Evolutionary conservation across 2,888 invertebrate species (phyloP).

Genomic region (Athetis lepigone): DNA sequence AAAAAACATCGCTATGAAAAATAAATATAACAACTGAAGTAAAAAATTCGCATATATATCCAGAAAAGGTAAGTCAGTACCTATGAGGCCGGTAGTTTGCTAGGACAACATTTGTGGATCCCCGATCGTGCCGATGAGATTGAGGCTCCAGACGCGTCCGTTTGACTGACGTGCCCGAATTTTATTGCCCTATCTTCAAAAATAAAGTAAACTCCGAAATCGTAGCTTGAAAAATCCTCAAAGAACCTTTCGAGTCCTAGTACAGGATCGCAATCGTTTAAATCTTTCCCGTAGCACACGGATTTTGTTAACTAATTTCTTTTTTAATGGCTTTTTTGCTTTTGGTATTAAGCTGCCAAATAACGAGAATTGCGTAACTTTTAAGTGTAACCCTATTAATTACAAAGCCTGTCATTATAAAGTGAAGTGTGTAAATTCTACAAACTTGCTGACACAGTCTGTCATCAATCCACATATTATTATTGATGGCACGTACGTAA

Average conservation of each 20-base stretch:
- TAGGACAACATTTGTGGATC: constrained; percentile 36
- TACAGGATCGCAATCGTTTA: not conserved
- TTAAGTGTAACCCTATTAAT: not conserved
- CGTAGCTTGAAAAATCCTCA: not conserved
- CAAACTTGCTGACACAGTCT: constrained; percentile 7
- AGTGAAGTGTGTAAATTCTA: not conserved
- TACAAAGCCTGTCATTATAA: constrained; percentile 16
- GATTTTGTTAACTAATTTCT: not conserved
- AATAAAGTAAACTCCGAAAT: constrained; percentile 9
- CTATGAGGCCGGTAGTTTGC: constrained; percentile 18
- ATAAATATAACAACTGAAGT: too few relatives aligned
- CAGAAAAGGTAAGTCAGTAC: too few relatives aligned
- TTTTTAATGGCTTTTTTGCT: not conserved
- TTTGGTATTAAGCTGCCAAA: constrained; percentile 2
- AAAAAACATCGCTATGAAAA: too few relatives aligned
- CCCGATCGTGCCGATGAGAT: constrained; percentile 18
- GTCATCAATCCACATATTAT: constrained; percentile 17
- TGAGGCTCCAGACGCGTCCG: constrained; percentile 12
- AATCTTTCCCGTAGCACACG: not conserved
- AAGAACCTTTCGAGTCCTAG: not conserved
- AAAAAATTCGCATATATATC: too few relatives aligned
- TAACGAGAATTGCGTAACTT: constrained; percentile 23
- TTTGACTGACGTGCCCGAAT: constrained; percentile 29
- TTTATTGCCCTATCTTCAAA: constrained; percentile 17
- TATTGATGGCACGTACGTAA: not conserved